Conservation (phyloP, 1,140 invertebrate genomes). For the Bactericera cockerelli region DNA sequence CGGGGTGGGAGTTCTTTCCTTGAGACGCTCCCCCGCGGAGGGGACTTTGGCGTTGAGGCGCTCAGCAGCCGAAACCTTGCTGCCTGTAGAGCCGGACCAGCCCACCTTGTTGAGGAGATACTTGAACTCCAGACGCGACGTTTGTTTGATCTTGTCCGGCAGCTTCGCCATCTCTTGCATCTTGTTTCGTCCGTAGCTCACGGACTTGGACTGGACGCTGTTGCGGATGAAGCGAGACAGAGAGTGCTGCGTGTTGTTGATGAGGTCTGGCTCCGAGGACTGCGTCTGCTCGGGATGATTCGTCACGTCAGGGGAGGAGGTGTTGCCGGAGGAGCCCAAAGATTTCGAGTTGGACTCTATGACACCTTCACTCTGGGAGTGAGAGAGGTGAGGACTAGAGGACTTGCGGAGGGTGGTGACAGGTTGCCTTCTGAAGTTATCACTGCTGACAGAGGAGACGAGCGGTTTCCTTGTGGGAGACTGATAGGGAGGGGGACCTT, state of each 20-base stretch:
- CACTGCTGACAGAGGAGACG: background rate
- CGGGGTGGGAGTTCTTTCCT: conserved; percentile 12
- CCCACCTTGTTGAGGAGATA: conserved; percentile 46
- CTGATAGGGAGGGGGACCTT: background rate
- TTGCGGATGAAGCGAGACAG: background rate
- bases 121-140: conserved; percentile 50
- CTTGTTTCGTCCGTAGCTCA: conserved; percentile 8
- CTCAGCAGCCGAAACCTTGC: conserved; percentile 63
- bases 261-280: conserved; percentile 1
- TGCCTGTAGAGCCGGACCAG: conserved; percentile 12
- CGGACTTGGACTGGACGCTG: conserved; percentile 1
- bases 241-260: background rate
- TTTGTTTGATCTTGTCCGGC: conserved; percentile 18
- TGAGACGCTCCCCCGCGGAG: conserved; percentile 9
- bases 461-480: background rate
- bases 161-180: background rate
- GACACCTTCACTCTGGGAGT: background rate
- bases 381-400: background rate
- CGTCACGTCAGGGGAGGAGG: background rate
- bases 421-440: background rate
- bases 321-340: background rate
- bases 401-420: background rate
- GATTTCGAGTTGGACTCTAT: background rate
- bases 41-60: conserved; percentile 33
- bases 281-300: background rate